These are phyloP conservation scores for Alouatta palliata DNA, from an alignment of 2,113 vertebrate genomes.

Conservation along the genomic window DNA sequence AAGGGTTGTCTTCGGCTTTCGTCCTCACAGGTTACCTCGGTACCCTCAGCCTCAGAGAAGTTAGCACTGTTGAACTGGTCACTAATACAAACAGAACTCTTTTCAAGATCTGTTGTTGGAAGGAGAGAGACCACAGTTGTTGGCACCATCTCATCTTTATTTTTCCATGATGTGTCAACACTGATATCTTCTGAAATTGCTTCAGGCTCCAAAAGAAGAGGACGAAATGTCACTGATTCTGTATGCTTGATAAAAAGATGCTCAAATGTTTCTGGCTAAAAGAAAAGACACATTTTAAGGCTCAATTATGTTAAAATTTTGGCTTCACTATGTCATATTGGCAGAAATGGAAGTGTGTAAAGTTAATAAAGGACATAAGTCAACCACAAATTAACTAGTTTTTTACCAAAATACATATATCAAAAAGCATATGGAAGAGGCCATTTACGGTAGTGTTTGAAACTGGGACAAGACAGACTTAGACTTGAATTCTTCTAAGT, in stretches of 20 bases:
- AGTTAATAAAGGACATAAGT: not conserved
- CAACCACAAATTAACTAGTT: not conserved
- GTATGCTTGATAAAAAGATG: conserved; percentile 88
- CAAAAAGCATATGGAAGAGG: not conserved
- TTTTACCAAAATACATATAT: not conserved
- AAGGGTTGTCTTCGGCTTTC: conserved; percentile 80
- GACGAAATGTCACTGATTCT: conserved; percentile 85
- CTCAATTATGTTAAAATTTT: conserved; percentile 39
- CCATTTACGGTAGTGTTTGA: not conserved
- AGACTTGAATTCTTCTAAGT: not conserved
- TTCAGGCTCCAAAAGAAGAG: conserved; percentile 90
- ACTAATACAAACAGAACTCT: conserved; percentile 73
- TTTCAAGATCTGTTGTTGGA: conserved; percentile 61
- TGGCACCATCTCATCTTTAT: conserved; percentile 61
- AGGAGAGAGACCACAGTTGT: not conserved
- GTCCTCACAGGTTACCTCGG: conserved; percentile 26
- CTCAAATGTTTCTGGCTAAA: conserved; percentile 91
- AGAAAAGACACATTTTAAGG: conserved; percentile 80
- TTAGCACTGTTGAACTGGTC: conserved; percentile 66
- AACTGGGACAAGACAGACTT: not conserved
- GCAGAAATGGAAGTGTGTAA: not conserved
- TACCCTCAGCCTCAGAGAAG: conserved; percentile 49
- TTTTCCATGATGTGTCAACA: conserved; percentile 79
- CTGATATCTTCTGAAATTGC: conserved; percentile 89
- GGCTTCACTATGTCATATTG: not conserved